Base-by-base conservation (phyloP, 1,140 invertebrate genomes). In the Cheumatopsyche charites region DNA sequence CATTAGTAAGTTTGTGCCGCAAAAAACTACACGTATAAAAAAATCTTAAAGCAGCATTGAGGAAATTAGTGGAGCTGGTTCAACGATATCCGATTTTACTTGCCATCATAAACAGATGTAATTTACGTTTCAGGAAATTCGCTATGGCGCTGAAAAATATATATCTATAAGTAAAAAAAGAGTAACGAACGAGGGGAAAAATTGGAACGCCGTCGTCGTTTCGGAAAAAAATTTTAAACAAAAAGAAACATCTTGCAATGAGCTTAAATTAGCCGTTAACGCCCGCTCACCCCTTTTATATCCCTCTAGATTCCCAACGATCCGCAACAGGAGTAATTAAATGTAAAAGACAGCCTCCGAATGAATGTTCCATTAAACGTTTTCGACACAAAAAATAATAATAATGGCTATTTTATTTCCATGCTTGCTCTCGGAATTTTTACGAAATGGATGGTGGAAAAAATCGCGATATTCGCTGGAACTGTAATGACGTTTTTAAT, bases 221-320 rank as follows among this genome's bases (percentile, higher is more conserved):
- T 17, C 9, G 47, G 19, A 52, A 52, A 36, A 36, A 52, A 52
- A 17, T 17, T 19, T 17, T 17, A 52, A 52, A 52, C 7, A 58
- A 58, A 58, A 58, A 58, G 55, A 58, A 58, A 58, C 23, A 58
- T 58, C 23, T 58, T 58, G 55, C 23, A 58, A 58, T 58, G 23
- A 26, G 23, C 55, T 58, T 58, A 58, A 58, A 58, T 58, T 58
- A 58, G 55, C 55, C 55, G 55, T 58, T 58, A 58, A 58, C 49
- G 49, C 23, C 23, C n/a, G 19, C 19, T 52, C 49, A 52, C 17
- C 55, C 55, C 23, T 58, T 58, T 58, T 58, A 58, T 58, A 58
- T 58, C 55, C 23, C 21, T 58, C 55, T 12, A 58, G 23, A 58
- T 25, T 58, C 23, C 21, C 23, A 58, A 58, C 55, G 23, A 58